A percentile compares a stretch with the other conserved stretches of the same genome.
Conservation (phyloP, 2,888 invertebrate genomes). For the Dryadula phaetusa region DNA sequence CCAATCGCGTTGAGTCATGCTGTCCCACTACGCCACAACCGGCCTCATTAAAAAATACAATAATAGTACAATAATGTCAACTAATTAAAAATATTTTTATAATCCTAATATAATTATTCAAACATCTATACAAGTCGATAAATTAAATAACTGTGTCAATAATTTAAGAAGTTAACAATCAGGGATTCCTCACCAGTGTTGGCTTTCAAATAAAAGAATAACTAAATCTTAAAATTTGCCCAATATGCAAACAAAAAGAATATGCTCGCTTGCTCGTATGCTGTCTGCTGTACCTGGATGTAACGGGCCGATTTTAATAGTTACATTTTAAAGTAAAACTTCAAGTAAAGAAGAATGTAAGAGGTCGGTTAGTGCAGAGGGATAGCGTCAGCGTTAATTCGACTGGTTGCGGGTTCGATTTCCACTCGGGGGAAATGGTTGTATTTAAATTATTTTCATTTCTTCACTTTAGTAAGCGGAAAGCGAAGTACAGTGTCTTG, state of each 20-base stretch:
- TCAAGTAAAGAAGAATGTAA: neutral
- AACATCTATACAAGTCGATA: neutral
- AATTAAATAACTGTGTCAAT: constrained; percentile 3
- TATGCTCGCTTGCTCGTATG: neutral
- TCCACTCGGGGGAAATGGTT: too few relatives aligned
- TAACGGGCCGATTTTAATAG: constrained; percentile 5
- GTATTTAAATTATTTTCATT: too few relatives aligned
- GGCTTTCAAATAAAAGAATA: constrained; percentile 18
- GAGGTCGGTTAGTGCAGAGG: too few relatives aligned
- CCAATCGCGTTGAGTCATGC: too few relatives aligned
- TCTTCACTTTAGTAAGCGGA: too few relatives aligned
- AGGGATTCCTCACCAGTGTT: neutral
- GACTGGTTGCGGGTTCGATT: too few relatives aligned
- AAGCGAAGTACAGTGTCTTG: too few relatives aligned
- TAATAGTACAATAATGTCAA: too few relatives aligned
- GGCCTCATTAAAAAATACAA: too few relatives aligned
- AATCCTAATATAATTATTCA: neutral
- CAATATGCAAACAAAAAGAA: constrained; percentile 6
- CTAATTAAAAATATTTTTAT: too few relatives aligned
- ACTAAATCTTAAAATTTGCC: neutral
- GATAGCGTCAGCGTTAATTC: too few relatives aligned
- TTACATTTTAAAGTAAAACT: neutral
- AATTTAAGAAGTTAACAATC: constrained; percentile 24
- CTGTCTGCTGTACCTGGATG: constrained; percentile 1
- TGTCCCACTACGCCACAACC: too few relatives aligned